Evolutionary conservation across 1,140 invertebrate species (phyloP), one percentile per base, ranked within the genome.

Genomic region (Aphaenogaster rudis): DNA sequence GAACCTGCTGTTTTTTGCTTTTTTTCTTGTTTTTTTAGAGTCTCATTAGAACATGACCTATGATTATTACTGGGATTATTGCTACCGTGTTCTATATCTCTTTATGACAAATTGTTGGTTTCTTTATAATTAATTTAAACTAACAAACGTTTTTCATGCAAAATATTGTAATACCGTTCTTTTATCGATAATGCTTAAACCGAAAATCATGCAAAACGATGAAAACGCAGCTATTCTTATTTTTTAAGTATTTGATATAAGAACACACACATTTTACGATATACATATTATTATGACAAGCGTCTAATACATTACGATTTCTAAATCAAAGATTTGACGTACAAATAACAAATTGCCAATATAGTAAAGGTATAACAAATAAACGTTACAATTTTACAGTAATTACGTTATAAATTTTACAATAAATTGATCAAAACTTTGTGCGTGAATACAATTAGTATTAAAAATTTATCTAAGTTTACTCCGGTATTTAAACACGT

Each of bases 381-480:
- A 42, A 67, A 42, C 17, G 11, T 61, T 61, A 61, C 4, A 61
- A 61, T n/a, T 61, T 63, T 36, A 36, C 9, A 63, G 36, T 15
- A 36, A 63, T 4, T 33, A 11, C 36, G 9, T 39, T 64, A 64
- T 7, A 17, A 39, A 39, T 66, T 6, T n/a, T 15, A 48, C 3
- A 33, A 71, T 5, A 71, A 71, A 50, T 28, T 69, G 6, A 69
- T 48, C 6, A 48, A 42, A 3, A 69, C 6, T 48, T 69, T 63
- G 21, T 63, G 13, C 3, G 36, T 67, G 4, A 15, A 45, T 69
- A 15, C 0, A 9, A 28, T 28, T 48, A 3, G 39, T 39, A n/a
- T 36, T 33, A 39, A n/a, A 63, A 66, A 66, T n/a, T 66, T 66
- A 39, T 39, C 63, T 66, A 21, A 59, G 3, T 66, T 66, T 33